Base-by-base conservation (phyloP, 2,113 vertebrate species). In the Petrocephalus microphthalmus region DNA sequence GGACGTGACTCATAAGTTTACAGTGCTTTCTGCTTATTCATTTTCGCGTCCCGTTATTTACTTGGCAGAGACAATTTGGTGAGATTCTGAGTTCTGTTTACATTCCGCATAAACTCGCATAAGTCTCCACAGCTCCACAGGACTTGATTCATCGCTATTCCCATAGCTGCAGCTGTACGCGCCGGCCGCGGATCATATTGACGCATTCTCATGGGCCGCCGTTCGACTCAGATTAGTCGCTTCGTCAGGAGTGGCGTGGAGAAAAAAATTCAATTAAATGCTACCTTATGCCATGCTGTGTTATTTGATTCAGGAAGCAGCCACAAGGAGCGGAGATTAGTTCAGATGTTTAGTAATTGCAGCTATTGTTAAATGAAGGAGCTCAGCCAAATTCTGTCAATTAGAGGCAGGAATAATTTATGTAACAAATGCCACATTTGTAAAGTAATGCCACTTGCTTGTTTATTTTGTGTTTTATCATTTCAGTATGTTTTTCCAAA, bases 241-340 rank as follows among this genome's bases (percentile, higher is more conserved):
- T 84, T 84, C n/a, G 82, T n/a, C 45, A 49, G 22, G 49, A 84
- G 49, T 84, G 49, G 47, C 22, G 29, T 49, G 25, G 71, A 67
- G 71, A 67, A 64, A 87, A 87, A 71, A 87, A 52, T 13, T 74
- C 49, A 25, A 51, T 87, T 52, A 49, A 74, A 52, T 17, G 67
- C 29, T 52, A 67, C 25, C 64, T 20, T 49, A 52, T 60, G 60
- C 4, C 60, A n/a, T 47, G 56, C 45, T 87, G 29, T 57, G 29
- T 89, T 91, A 90, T 89, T 47, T 88, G 17, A 20, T 45, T 25
- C 52, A 33, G 3, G 81, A 71, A 88, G 86, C 17, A 11, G 33
- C 49, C 45, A 49, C 45, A 25, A 25, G 52, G 60, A 67, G 10
- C 60, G 60, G 60, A 83, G 60, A 67, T 67, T 67, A 67, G 60